A percentile compares a stretch with the other conserved stretches of the same genome.
phyloP scores from a whole-genome alignment of 1,140 invertebrate species.

The Aethina tumida region DNA sequence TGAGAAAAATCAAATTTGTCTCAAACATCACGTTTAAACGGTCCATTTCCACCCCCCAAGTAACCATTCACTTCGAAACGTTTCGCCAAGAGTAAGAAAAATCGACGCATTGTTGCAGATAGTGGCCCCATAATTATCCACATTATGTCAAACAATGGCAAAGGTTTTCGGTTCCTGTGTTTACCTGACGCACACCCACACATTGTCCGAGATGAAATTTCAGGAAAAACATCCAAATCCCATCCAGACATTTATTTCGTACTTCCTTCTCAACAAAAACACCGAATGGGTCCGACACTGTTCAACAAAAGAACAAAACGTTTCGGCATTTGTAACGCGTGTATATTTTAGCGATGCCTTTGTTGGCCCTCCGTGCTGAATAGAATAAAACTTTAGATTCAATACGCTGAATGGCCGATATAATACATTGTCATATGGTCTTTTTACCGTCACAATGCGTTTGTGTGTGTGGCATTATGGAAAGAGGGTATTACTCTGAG shows the following conservation, averaged over 20 bases:
- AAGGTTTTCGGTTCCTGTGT: too few species aligned
- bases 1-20: too few species aligned
- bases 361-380: conserved; percentile 30
- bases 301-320: conserved; percentile 31
- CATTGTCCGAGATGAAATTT: conserved; percentile 24
- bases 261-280: conserved; percentile 32
- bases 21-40: too few species aligned
- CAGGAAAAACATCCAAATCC: conserved; percentile 25
- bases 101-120: conserved; percentile 14
- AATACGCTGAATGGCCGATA: conserved; percentile 33
- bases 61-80: too few species aligned
- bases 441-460: conserved; percentile 32
- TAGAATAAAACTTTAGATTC: conserved; percentile 36
- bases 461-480: conserved; percentile 35
- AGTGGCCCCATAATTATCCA: conserved; percentile 22
- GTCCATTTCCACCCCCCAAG: too few species aligned
- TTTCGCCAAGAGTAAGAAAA: too few species aligned
- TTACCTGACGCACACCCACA: conserved; percentile 21
- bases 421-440: conserved; percentile 36
- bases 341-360: conserved; percentile 35
- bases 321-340: conserved; percentile 36
- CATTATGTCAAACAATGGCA: conserved; percentile 20
- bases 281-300: conserved; percentile 32
- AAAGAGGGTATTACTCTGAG: conserved; percentile 30
- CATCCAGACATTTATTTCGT: conserved; percentile 24